Evolutionary conservation across 2,113 vertebrate genomes (phyloP), one percentile per base, ranked within the genome.

Genomic region (Oxyruncus cristatus): DNA sequence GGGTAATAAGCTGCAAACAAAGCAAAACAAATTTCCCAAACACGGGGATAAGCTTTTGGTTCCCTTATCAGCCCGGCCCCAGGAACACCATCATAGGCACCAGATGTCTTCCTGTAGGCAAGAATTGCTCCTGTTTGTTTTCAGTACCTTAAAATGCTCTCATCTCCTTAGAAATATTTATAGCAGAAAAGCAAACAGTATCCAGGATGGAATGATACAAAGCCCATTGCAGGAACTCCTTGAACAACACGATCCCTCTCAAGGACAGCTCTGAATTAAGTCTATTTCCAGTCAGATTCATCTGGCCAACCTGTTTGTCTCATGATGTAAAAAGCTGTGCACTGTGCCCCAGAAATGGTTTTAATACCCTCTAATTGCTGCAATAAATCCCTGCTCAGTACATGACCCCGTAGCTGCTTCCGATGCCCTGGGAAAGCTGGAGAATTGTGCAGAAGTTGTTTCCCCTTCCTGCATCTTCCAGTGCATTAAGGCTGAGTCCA

Each of bases 31-130:
- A 42, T 92, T 92, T 81, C 90, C 92, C 95, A 80, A 59, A 74
- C 55, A 52, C 0, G 0, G 42, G 85, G 32, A 90, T 92, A 83
- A 95, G 95, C 92, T 90, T 86, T 95, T 73, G 82, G 52, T 88
- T 96, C 79, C 68, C 59, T 95, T 95, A 94, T 93, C 92, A 96
- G 86, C 76, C 79, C 66, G 80, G 59, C 86, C 68, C 65, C 39
- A 5, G 5, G 37, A 88, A 46, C 82, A 65, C 42, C 85, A 70
- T 80, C 79, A 58, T 42, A 88, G 72, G 56, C 93, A 92, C 75
- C 95, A 96, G 82, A 85, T 95, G 95, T 95, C 82, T 94, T 94
- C 93, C 92, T 96, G 90, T 94, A 12, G 63, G 95, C 82, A 92
- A 93, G 82, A 91, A 74, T 49, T 80, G 85, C 88, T 83, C 85